Evolutionary conservation across 2,888 invertebrate genomes (phyloP).

Genomic region (Masnerella sp.): DNA sequence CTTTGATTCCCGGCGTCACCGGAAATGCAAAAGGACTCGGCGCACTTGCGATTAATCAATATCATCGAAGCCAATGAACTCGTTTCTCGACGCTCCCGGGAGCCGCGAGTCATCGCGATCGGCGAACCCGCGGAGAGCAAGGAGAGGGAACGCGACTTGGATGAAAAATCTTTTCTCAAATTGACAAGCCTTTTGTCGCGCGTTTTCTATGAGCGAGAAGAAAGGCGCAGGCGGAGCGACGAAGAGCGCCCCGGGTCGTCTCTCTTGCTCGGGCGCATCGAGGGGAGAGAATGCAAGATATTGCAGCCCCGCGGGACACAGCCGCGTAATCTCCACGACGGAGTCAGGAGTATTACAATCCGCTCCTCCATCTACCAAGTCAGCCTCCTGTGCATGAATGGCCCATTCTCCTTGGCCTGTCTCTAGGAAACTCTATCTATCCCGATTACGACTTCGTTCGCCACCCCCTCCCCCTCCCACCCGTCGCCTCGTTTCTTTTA

Average conservation of each 20-base stretch:
- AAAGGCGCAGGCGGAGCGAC: constrained; percentile 47
- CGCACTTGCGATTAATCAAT: constrained; percentile 54
- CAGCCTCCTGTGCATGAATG: constrained; percentile 73
- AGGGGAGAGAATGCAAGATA: constrained; percentile 76
- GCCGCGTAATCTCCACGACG: constrained; percentile 77
- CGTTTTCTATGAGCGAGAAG: constrained; percentile 42
- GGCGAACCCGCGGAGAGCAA: background rate
- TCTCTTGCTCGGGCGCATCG: constrained; percentile 58
- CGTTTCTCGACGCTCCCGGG: constrained; percentile 28
- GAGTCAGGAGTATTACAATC: constrained; percentile 75
- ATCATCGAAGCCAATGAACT: constrained; percentile 55
- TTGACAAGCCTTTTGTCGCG: constrained; percentile 59
- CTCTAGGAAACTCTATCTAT: constrained; percentile 75
- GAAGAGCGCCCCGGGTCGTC: too few relatives aligned
- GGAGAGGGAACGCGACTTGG: constrained; percentile 38
- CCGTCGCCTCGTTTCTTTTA: constrained; percentile 58
- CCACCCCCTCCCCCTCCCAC: constrained; percentile 27
- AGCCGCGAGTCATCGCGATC: constrained; percentile 34
- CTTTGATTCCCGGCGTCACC: constrained; percentile 55
- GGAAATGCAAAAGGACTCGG: constrained; percentile 58
- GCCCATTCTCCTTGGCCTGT: constrained; percentile 76
- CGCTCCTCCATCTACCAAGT: constrained; percentile 71
- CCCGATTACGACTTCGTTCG: constrained; percentile 69
- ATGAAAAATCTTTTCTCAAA: constrained; percentile 58
- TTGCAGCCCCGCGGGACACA: constrained; percentile 77